phyloP scores from a whole-genome alignment of 2,888 invertebrate genomes.

The Andrena bicolor region DNA sequence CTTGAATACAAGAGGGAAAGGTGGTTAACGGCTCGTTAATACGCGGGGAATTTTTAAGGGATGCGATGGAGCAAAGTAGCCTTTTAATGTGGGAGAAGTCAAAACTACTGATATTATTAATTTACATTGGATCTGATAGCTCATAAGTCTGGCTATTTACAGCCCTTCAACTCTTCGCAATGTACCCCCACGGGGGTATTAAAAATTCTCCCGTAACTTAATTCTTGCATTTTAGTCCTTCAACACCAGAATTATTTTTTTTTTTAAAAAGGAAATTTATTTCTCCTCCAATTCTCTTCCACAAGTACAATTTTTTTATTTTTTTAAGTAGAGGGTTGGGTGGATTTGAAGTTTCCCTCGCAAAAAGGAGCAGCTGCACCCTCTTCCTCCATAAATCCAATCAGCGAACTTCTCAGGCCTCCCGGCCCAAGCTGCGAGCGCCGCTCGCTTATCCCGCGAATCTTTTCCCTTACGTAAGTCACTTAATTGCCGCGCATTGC shows the following conservation, averaged over 20 bases:
- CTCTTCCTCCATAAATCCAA: conserved; percentile 29
- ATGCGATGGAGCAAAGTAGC: no score
- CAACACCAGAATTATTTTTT: no score
- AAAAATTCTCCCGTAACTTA: no score
- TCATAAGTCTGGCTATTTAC: background rate
- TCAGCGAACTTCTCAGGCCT: conserved; percentile 40
- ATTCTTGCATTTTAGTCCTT: no score
- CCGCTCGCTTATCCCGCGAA: conserved; percentile 45
- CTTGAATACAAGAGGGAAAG: background rate
- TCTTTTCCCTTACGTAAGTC: conserved; percentile 58
- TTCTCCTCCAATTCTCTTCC: no score
- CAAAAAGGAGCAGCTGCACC: background rate
- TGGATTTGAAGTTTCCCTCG: background rate
- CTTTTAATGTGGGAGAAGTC: no score
- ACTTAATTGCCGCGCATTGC: conserved; percentile 61
- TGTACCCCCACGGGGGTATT: background rate
- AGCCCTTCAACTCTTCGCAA: background rate
- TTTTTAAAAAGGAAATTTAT: no score
- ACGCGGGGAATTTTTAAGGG: background rate
- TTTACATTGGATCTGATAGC: no score
- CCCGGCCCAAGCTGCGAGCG: conserved; percentile 8
- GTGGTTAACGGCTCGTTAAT: conserved; percentile 22
- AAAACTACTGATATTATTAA: no score
- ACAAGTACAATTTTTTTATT: no score
- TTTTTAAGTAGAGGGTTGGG: no score